These are phyloP conservation scores for Diabrotica undecimpunctata DNA, from an alignment of 1,140 invertebrate genomes.

Conservation along the genomic window DNA sequence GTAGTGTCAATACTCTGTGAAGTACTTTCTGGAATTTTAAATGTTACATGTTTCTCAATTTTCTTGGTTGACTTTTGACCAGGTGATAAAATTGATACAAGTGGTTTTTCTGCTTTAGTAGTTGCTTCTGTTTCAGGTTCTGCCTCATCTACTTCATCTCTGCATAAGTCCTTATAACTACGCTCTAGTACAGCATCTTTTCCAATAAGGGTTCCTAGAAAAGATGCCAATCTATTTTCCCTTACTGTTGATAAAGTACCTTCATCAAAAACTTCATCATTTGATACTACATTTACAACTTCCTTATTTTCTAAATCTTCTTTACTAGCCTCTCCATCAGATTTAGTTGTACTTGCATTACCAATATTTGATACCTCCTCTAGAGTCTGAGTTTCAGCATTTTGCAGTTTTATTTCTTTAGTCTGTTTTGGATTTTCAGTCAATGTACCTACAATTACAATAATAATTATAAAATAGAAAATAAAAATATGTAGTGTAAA, in stretches of 20 bases:
- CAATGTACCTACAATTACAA: conserved; percentile 22
- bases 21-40: conserved; percentile 25
- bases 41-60: conserved; percentile 37
- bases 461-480: conserved; percentile 2
- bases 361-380: neutral
- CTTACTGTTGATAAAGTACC: conserved; percentile 33
- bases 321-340: neutral
- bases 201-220: conserved; percentile 34
- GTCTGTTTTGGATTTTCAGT: conserved; percentile 27
- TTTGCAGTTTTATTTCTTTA: conserved; percentile 30
- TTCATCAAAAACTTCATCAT: conserved; percentile 37
- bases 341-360: neutral
- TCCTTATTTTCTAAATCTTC: conserved; percentile 18
- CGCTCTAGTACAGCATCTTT: conserved; percentile 23
- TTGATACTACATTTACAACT: conserved; percentile 12
- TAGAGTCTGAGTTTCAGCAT: conserved; percentile 37
- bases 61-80: conserved; percentile 29
- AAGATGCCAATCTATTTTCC: conserved; percentile 33
- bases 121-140: neutral
- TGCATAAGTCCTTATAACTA: conserved; percentile 9
- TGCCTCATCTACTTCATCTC: conserved; percentile 4
- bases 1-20: too few relatives aligned
- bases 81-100: conserved; percentile 33
- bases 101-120: conserved; percentile 18
- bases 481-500: neutral